Conservation (phyloP, 2,888 invertebrate species). For the Unio pictorum region DNA sequence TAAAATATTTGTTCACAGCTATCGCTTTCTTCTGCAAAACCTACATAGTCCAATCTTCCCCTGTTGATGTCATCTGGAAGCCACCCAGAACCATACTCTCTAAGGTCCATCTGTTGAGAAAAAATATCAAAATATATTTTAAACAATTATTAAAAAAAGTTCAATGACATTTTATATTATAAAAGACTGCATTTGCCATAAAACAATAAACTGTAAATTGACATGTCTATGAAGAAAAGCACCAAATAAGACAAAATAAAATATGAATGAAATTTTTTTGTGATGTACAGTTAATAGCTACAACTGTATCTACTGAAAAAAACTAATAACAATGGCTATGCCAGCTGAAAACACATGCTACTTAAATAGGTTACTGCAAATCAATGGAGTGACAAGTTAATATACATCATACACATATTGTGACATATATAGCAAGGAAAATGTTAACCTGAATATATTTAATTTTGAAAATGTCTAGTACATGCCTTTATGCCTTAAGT, state of each 20-base stretch:
- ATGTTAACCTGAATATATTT: too few species aligned
- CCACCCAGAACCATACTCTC: constrained; percentile 84
- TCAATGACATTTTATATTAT: constrained; percentile 4
- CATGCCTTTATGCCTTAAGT: too few species aligned
- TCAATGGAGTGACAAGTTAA: too few species aligned
- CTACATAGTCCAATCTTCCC: constrained; percentile 72
- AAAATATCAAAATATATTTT: background rate
- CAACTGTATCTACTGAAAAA: too few species aligned
- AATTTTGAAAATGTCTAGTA: too few species aligned
- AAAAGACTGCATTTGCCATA: background rate
- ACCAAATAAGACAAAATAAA: background rate
- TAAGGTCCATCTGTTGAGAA: constrained; percentile 77
- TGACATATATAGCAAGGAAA: too few species aligned
- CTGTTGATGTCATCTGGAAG: constrained; percentile 81
- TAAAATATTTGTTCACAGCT: too few species aligned
- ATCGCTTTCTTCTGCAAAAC: constrained; percentile 21
- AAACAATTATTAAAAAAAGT: background rate
- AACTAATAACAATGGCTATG: too few species aligned
- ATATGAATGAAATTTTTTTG: background rate
- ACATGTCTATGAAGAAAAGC: background rate
- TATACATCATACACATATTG: too few species aligned
- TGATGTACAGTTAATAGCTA: too few species aligned
- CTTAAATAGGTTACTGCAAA: too few species aligned
- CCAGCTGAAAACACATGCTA: too few species aligned
- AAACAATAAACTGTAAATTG: background rate